A percentile compares a stretch with the other conserved stretches of the same genome.
Conservation (phyloP, 2,888 invertebrate species). For the Temnothorax ravouxi region DNA sequence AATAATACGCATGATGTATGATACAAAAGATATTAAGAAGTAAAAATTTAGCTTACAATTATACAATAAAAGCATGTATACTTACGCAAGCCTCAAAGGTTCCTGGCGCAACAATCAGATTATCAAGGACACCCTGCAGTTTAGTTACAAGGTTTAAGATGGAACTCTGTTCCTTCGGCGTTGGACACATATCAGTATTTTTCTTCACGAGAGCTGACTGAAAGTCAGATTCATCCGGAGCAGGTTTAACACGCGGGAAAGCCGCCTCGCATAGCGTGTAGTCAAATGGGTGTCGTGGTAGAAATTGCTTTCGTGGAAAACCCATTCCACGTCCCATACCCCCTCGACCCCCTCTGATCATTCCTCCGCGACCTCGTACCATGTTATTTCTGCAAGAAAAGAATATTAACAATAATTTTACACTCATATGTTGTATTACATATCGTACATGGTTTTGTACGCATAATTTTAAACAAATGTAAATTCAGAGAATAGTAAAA, state of each 20-base stretch:
- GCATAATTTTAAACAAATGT: not conserved
- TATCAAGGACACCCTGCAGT: conserved; percentile 97
- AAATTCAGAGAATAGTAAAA: not conserved
- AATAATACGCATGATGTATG: not conserved
- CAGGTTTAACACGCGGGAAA: conserved; percentile 94
- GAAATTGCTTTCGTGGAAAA: conserved; percentile 89
- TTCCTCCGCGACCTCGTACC: conserved; percentile 90
- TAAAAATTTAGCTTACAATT: conserved; percentile 33
- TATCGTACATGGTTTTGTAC: not conserved
- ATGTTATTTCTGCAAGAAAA: conserved; percentile 84
- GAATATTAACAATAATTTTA: conserved; percentile 9
- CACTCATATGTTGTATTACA: not conserved
- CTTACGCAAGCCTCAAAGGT: conserved; percentile 98
- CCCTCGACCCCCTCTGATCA: conserved; percentile 90
- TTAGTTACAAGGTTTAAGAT: conserved; percentile 97
- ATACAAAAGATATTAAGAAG: not conserved
- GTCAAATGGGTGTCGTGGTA: conserved; percentile 95
- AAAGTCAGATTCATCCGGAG: conserved; percentile 94
- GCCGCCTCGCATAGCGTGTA: conserved; percentile 95
- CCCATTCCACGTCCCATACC: conserved; percentile 90
- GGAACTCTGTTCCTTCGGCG: conserved; percentile 96
- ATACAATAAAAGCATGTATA: conserved; percentile 74
- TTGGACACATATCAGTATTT: conserved; percentile 96
- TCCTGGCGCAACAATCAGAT: conserved; percentile 97
- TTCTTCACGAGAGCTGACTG: conserved; percentile 97